A percentile compares a stretch with the other conserved stretches of the same genome.
phyloP scores from a whole-genome alignment of 1,140 invertebrate species.

The Scaptomyza montana region DNA sequence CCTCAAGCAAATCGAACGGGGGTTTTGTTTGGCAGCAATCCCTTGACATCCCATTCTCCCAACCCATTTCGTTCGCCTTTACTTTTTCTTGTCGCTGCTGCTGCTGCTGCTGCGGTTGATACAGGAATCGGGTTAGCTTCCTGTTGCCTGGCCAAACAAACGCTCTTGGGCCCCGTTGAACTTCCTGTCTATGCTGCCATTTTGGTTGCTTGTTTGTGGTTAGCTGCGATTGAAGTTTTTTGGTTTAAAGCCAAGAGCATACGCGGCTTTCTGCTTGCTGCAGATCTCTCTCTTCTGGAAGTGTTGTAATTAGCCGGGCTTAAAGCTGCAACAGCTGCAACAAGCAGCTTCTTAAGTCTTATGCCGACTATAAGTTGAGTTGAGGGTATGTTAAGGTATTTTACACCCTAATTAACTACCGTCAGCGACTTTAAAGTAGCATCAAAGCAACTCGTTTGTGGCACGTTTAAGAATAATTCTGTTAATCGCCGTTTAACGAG shows the following conservation, averaged over 20 bases:
- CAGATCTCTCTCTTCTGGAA: too few relatives aligned
- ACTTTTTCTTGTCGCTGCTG: constrained; percentile 40
- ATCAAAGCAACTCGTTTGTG: constrained; percentile 60
- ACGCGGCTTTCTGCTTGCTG: not conserved
- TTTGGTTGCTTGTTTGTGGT: constrained; percentile 48
- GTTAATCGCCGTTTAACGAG: constrained; percentile 77
- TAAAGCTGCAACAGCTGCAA: constrained; percentile 16
- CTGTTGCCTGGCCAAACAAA: constrained; percentile 22
- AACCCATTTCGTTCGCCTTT: not conserved
- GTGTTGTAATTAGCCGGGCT: constrained; percentile 22
- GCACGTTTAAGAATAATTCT: constrained; percentile 53
- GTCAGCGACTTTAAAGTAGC: constrained; percentile 70
- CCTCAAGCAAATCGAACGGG: constrained; percentile 57
- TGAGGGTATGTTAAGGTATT: constrained; percentile 13
- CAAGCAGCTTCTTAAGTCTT: constrained; percentile 1
- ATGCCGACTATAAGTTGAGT: not conserved
- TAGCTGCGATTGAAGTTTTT: constrained; percentile 63
- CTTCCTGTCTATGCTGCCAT: constrained; percentile 41
- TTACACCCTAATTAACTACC: constrained; percentile 60
- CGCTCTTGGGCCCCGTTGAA: constrained; percentile 8
- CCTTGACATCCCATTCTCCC: constrained; percentile 20
- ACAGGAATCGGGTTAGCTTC: constrained; percentile 37
- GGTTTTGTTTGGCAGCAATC: constrained; percentile 23
- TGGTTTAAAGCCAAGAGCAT: constrained; percentile 51
- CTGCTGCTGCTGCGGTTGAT: constrained; percentile 64